These are phyloP conservation scores for Invenusta paracnida DNA, from an alignment of 2,888 invertebrate genomes.

Conservation along the genomic window DNA sequence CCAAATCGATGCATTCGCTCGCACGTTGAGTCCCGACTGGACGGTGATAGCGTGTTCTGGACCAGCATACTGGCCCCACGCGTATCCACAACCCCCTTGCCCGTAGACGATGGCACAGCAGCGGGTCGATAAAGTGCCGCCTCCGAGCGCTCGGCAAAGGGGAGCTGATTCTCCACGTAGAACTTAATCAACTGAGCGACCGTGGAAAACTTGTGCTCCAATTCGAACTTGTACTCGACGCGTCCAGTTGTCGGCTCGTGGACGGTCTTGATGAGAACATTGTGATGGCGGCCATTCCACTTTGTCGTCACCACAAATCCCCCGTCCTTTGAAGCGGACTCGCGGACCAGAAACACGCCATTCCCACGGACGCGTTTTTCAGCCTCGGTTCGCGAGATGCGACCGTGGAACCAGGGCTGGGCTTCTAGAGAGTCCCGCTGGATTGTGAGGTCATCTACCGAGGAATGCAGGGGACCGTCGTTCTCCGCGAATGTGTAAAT, in stretches of 20 bases:
- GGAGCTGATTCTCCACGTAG: slow-evolving; percentile 10
- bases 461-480: background rate
- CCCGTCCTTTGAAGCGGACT: background rate
- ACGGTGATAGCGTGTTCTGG: no score
- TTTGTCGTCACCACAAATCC: background rate
- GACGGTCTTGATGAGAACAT: background rate
- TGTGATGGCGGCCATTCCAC: background rate
- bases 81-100: background rate
- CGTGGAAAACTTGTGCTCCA: background rate
- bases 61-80: background rate
- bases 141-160: background rate
- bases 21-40: background rate
- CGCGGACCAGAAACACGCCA: background rate
- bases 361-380: background rate
- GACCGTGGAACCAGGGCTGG: background rate
- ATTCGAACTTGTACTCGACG: background rate
- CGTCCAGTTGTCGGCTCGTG: background rate
- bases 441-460: background rate
- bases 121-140: background rate
- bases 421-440: background rate
- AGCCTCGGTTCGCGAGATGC: background rate
- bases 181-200: background rate
- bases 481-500: slow-evolving; percentile 3
- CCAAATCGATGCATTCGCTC: slow-evolving; percentile 6
- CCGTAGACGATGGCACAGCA: background rate